Evolutionary conservation across 2,113 vertebrate species (phyloP), one percentile per base, ranked within the genome.

Genomic region (Puntigrus tetrazona): DNA sequence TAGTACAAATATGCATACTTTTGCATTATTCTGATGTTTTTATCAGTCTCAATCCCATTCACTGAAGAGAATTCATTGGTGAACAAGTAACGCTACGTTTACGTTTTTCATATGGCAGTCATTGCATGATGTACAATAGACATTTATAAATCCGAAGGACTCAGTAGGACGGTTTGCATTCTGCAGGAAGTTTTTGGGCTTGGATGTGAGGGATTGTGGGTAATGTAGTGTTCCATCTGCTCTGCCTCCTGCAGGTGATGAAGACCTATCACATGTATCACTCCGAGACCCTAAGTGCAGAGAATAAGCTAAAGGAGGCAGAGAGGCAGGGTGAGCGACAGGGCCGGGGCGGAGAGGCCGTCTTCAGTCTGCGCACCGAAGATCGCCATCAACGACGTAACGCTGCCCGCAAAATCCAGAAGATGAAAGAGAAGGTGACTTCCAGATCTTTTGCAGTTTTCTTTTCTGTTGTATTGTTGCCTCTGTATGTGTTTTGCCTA

Each of bases 251-350:
- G 8, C 86, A 99, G 98, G 98, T 99, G 92, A 99, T 99, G 96
- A 99, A 99, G 94, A 99, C 98, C 0, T 99, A 99, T 89, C 98
- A 99, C 89, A 98, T 99, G 97, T 99, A 99, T 91, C 96, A 99
- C 47, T 94, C 93, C 27, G 98, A 99, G 92, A 98, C 97, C 85
- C 94, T 99, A 91, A 99, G 93, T 76, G 97, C 98, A 0, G 98
- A 99, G 89, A 94, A 94, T 91, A 99, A 99, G 91, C 93, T 99
- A 91, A 96, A 98, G 81, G 98, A 99, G 86, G 98, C 97, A 3
- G 98, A 99, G 92, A 97, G 97, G 3, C 98, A 99, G 92, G 98
- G 98, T 89, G 98, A 97, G 65, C 96, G 98, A 77, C 95, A 96
- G 14, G 92, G 96, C 4, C 96, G 96, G 3, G 95, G 95, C 11